These are phyloP conservation scores for Rotaria socialis DNA, from an alignment of 2,888 invertebrate species.

Conservation along the genomic window DNA sequence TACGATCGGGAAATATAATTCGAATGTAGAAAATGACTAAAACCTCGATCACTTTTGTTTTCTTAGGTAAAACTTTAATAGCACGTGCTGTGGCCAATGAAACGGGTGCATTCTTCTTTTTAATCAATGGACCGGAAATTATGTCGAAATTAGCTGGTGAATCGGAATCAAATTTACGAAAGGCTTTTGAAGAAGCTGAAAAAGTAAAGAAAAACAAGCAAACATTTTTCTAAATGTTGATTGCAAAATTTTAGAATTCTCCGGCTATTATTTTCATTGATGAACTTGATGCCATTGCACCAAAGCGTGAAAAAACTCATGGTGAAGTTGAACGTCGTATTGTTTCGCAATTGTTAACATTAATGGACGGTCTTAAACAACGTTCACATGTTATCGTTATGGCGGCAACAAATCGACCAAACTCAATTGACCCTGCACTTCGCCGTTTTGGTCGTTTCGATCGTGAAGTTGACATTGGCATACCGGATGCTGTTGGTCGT, in stretches of 20 bases:
- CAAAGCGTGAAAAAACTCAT: constrained; percentile 98
- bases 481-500: constrained; percentile 94
- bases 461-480: constrained; percentile 98
- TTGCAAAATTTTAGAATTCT: constrained; percentile 66
- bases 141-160: constrained; percentile 99
- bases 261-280: constrained; percentile 99
- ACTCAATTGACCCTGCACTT: constrained; percentile 93
- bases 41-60: background rate
- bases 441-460: constrained; percentile 97
- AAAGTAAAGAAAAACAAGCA: constrained; percentile 62
- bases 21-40: too few relatives aligned
- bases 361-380: constrained; percentile 99
- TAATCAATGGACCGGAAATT: constrained; percentile 96
- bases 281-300: constrained; percentile 97
- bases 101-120: constrained; percentile 98
- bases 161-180: constrained; percentile 94
- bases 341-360: constrained; percentile 89
- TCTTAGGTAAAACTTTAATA: constrained; percentile 76
- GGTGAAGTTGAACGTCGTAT: constrained; percentile 94
- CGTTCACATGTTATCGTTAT: constrained; percentile 90
- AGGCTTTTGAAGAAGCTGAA: constrained; percentile 98
- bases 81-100: constrained; percentile 98
- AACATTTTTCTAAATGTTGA: background rate
- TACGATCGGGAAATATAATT: background rate
- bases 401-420: constrained; percentile 98